Base-by-base conservation (phyloP, 2,113 vertebrate genomes). In the Grus americana region DNA sequence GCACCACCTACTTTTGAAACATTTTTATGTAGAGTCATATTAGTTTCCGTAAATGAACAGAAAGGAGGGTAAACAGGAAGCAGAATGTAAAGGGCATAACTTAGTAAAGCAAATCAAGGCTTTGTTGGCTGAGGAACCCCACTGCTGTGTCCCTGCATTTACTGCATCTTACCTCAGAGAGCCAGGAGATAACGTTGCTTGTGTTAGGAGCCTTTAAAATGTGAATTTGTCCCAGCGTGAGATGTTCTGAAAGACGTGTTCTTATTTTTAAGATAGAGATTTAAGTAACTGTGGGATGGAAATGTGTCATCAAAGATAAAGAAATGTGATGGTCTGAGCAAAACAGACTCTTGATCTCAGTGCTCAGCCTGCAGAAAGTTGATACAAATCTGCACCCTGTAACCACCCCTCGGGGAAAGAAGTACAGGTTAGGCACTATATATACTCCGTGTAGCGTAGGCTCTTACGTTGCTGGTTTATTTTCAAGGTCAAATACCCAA, bases 1-100 rank as follows among this genome's bases (percentile, higher is more conserved):
- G 96, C 96, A 93, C 92, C 92, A 88, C 92, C 92, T 90, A 23
- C 88, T 95, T 94, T 66, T 49, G 86, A 88, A 94, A 88, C 54
- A 0, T 11, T 71, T 92, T 2, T 15, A 6, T 49, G 68, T 75
- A 21, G 50, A 90, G 22, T 54, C 72, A 6, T 47, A 10, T 2
- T 34, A 15, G 8, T 57, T 94, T 75, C 85, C 3, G 0, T n/a
- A 8, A 75, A 34, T 1, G 79, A 67, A 68, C 44, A 30, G 67
- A 34, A 61, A 65, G 74, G 52, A 40, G 1, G 0, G n/a, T 46
- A 79, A 90, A 85, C 88, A 88, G 95, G 96, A 90, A 92, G 54
- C 78, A 72, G 42, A 83, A 73, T 65, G 79, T 55, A 88, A 94
- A 68, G 19, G 46, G 58, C 57, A 13, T 27, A 23, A 46, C 16